Evolutionary conservation across 2,113 vertebrate genomes (phyloP).

Genomic region (Hippocampus zosterae): DNA sequence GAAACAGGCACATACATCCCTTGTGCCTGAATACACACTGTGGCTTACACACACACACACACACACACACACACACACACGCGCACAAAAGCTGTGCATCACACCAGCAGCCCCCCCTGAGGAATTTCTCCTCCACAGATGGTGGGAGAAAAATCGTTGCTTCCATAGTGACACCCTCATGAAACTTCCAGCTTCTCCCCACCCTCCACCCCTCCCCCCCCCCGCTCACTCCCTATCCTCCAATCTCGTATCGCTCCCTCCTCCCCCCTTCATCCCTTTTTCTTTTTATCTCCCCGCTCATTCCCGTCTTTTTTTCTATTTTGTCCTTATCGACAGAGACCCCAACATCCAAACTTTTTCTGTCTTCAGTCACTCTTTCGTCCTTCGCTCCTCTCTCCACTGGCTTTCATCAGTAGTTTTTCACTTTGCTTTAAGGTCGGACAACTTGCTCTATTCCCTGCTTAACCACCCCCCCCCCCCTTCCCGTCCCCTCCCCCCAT

Average conservation of each 20-base stretch:
- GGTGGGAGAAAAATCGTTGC: constrained; percentile 43
- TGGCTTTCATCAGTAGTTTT: constrained; percentile 12
- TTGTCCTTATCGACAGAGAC: constrained; percentile 11
- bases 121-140: constrained; percentile 54
- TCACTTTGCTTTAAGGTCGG: constrained; percentile 43
- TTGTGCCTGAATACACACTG: constrained; percentile 27
- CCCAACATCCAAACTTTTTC: constrained; percentile 13
- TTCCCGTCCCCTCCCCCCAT: constrained; percentile 3
- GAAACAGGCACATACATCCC: constrained; percentile 34
- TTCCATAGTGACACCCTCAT: constrained; percentile 55
- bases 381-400: constrained; percentile 15
- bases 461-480: constrained; percentile 2
- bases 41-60: constrained; percentile 10
- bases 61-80: neutral
- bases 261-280: neutral
- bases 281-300: constrained; percentile 5
- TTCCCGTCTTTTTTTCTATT: constrained; percentile 7
- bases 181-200: constrained; percentile 59
- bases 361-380: constrained; percentile 22
- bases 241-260: neutral
- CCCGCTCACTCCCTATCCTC: neutral
- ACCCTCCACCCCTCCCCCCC: too few species aligned
- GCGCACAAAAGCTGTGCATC: constrained; percentile 26
- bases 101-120: constrained; percentile 32
- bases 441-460: constrained; percentile 17